Percentiles rank a stretch among this genome's conserved stretches.
phyloP scores from a whole-genome alignment of 2,113 vertebrate genomes.

The Capreolus pygargus region DNA sequence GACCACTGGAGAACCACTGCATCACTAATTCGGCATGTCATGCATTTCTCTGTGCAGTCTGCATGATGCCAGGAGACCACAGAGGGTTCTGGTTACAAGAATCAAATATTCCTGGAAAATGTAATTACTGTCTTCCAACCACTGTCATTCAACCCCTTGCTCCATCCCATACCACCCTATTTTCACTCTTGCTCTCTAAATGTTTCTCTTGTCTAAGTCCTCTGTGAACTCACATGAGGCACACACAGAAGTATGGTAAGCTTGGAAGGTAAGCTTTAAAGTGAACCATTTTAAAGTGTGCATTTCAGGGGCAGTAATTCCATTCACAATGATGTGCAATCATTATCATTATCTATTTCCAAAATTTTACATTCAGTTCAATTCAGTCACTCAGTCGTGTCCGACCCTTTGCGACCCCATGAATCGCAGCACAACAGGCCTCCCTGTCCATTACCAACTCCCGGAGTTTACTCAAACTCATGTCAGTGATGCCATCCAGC shows the following conservation, averaged over 20 bases:
- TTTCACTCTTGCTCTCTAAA: background rate
- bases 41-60: background rate
- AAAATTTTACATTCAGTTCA: background rate
- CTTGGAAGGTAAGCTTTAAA: background rate
- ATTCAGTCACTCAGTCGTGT: too few relatives aligned
- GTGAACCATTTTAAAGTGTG: background rate
- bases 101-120: conserved; percentile 20
- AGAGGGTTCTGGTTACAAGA: conserved; percentile 28
- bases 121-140: background rate
- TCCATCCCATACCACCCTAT: background rate
- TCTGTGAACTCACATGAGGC: background rate
- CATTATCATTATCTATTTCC: background rate
- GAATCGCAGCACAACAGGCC: accelerated
- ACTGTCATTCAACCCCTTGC: background rate
- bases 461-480: too few relatives aligned
- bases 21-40: background rate
- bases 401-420: too few relatives aligned
- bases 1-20: background rate
- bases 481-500: too few relatives aligned
- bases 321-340: background rate
- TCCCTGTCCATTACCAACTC: too few relatives aligned
- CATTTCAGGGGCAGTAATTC: background rate
- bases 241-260: background rate
- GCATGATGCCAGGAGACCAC: background rate
- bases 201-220: background rate